These are phyloP conservation scores for Sciaenops ocellatus DNA, from an alignment of 2,797 vertebrate species.

Conservation along the genomic window DNA sequence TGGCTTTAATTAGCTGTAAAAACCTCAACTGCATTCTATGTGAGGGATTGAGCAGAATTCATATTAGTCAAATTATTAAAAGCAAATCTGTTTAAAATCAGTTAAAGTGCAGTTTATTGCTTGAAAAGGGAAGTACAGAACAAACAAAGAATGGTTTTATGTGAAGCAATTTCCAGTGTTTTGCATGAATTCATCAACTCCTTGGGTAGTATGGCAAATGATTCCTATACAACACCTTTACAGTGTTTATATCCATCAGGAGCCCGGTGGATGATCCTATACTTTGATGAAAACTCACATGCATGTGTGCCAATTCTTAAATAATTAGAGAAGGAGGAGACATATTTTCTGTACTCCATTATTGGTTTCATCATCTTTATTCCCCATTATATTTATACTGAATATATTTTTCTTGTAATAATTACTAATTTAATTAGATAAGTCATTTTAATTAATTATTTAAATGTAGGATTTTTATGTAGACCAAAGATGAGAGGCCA, in stretches of 20 bases:
- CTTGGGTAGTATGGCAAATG: neutral
- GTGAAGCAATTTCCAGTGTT: conserved; percentile 20
- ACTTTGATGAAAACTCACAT: neutral
- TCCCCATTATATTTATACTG: neutral
- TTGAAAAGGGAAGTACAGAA: conserved; percentile 8
- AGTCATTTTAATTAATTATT: too few species aligned
- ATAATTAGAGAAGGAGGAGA: neutral
- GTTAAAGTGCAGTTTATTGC: conserved; percentile 71
- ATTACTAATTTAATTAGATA: neutral
- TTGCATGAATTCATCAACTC: conserved; percentile 1
- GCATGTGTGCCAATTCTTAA: neutral
- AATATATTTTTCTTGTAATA: neutral
- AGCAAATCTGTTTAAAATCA: neutral
- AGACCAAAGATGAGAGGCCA: neutral
- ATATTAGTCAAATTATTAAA: neutral
- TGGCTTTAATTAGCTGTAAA: neutral
- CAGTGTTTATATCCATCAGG: conserved; percentile 2
- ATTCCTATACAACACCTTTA: neutral
- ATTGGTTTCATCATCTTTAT: neutral
- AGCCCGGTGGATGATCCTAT: neutral
- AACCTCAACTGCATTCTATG: neutral
- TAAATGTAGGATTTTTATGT: neutral
- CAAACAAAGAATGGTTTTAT: neutral
- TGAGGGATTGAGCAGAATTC: neutral
- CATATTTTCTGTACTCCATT: neutral